Evolutionary conservation across 2,888 invertebrate genomes (phyloP), one percentile per base, ranked within the genome.

Genomic region (Ypsolopha sequella): DNA sequence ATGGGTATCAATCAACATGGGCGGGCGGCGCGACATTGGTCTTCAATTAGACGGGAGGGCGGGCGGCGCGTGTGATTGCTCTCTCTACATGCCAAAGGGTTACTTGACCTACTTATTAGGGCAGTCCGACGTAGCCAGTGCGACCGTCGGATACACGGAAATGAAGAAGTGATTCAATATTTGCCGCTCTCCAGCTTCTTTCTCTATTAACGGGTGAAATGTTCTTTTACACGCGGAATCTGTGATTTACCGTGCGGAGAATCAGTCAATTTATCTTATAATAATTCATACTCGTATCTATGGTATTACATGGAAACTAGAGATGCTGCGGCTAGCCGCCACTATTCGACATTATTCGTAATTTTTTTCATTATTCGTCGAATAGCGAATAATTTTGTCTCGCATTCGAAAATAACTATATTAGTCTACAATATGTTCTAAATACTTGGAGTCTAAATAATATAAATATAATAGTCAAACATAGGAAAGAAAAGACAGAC

Each of bases 41-140:
- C 81, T 85, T 84, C 85, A 85, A 85, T 86, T 86, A 86, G 84
- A 74, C 81, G 79, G 79, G 78, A 76, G 77, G 74, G 74, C 80
- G 79, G 79, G 77, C 76, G 78, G 74, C 76, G 76, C 72, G 73
- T 65, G 76, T 80, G 80, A 81, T 80, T 81, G 80, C 51, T 45
- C 51, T 33, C 55, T 68, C 73, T 73, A 73, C 64, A 65, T 45
- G 61, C 70, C 69, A 79, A 80, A 82, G 82, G 84, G 78, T 84
- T 78, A 78, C 82, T 84, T 82, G 84, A 81, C 85, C 85, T 70
- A 84, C 74, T 82, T 84, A 80, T 74, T 74, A 73, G 68, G 64
- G 45, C 33, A 69, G 70, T 62, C 67, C 67, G 64, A 68, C 63
- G 73, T 68, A 69, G 68, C 68, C 70, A 70, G 62, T 63, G 65